Evolutionary conservation across 2,113 vertebrate species (phyloP).

Genomic region (Bombycilla garrulus): DNA sequence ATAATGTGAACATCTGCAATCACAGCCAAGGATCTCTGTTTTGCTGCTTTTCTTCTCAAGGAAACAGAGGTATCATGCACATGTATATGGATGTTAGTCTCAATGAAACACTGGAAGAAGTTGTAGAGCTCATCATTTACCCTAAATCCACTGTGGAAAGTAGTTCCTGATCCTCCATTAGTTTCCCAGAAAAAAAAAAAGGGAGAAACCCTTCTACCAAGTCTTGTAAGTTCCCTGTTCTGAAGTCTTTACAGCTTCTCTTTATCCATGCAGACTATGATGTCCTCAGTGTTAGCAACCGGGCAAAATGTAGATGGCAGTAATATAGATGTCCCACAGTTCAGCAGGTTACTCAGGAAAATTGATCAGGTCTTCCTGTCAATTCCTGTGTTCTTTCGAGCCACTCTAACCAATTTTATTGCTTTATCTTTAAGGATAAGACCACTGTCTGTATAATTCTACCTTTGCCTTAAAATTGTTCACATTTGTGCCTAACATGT

Average conservation of each 20-base stretch:
- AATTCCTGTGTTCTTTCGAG: not conserved
- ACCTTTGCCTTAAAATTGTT: not conserved
- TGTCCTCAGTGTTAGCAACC: not conserved
- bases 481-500: not conserved
- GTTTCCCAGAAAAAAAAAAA: not conserved
- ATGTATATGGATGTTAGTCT: not conserved
- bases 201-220: not conserved
- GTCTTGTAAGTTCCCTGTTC: not conserved
- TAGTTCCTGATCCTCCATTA: not conserved
- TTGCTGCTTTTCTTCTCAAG: not conserved
- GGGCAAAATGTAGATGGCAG: not conserved
- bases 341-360: not conserved
- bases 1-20: not conserved
- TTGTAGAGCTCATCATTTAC: not conserved
- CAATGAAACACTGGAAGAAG: not conserved
- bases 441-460: not conserved
- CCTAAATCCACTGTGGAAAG: not conserved
- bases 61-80: not conserved
- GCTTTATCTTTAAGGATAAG: not conserved
- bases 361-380: not conserved
- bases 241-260: not conserved
- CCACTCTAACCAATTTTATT: not conserved
- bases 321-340: not conserved
- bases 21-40: not conserved
- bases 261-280: not conserved